These are phyloP conservation scores for Carduelis carduelis DNA, from an alignment of 2,797 vertebrate species.

Conservation along the genomic window DNA sequence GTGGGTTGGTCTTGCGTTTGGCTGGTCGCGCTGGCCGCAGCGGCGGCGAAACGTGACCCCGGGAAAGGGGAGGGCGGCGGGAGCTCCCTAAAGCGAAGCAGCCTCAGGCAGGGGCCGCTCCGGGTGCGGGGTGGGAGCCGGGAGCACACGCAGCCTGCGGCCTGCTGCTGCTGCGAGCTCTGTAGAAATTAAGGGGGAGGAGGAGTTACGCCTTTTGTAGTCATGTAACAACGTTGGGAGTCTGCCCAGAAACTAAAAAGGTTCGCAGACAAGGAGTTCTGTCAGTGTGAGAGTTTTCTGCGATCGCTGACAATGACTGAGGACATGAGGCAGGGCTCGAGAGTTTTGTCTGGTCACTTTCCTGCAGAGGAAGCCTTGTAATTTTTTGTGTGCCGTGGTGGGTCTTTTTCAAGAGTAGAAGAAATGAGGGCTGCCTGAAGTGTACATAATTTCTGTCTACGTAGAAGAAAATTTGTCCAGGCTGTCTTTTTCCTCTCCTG, in stretches of 20 bases:
- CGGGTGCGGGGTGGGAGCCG: too few species aligned
- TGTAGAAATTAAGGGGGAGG: fast-evolving
- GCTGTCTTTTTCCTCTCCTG: not conserved
- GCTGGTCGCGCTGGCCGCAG: not conserved
- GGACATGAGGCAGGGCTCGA: not conserved
- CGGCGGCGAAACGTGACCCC: not conserved
- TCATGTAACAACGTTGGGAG: fast-evolving
- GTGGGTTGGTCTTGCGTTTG: not conserved
- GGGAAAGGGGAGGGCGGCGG: not conserved
- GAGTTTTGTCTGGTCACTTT: not conserved
- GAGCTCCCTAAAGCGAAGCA: fast-evolving
- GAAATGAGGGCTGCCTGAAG: not conserved
- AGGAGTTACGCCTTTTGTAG: not conserved
- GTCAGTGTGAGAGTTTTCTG: not conserved
- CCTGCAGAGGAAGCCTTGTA: fast-evolving
- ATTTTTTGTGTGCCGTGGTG: not conserved
- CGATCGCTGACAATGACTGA: fast-evolving
- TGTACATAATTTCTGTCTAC: not conserved
- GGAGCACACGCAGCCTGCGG: not conserved
- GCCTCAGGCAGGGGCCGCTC: not conserved
- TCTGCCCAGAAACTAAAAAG: fast-evolving
- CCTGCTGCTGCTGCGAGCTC: not conserved
- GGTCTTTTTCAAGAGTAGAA: not conserved
- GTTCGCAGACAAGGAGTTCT: not conserved
- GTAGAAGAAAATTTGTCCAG: not conserved